Evolutionary conservation across 1,140 invertebrate species (phyloP).

Genomic region (Ips typographus): DNA sequence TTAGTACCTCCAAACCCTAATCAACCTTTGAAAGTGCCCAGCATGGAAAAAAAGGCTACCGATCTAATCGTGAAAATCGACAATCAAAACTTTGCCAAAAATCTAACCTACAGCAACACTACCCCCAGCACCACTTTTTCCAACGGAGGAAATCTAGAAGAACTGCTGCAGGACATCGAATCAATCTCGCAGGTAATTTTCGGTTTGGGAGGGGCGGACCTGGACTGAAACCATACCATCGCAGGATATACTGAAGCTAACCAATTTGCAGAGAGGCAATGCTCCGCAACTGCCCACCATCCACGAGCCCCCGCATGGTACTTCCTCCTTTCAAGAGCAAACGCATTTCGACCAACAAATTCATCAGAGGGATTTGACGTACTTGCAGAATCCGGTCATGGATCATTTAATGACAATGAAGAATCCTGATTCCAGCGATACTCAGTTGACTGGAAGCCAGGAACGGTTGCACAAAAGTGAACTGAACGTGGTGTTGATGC

Average conservation of each 20-base stretch:
- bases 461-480: constrained; percentile 46
- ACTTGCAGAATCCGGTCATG: constrained; percentile 17
- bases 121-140: constrained; percentile 48
- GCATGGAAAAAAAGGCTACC: constrained; percentile 42
- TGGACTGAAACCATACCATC: neutral
- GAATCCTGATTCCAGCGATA: neutral
- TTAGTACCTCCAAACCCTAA: constrained; percentile 36
- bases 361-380: constrained; percentile 9
- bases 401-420: constrained; percentile 10
- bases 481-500: constrained; percentile 50
- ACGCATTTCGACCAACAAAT: neutral
- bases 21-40: constrained; percentile 14
- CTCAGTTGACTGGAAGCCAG: constrained; percentile 9
- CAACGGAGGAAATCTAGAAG: constrained; percentile 54
- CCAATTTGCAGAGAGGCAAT: constrained; percentile 38
- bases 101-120: constrained; percentile 33
- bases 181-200: constrained; percentile 52
- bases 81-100: constrained; percentile 43
- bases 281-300: constrained; percentile 14
- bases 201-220: no score
- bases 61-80: constrained; percentile 50
- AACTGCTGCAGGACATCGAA: constrained; percentile 56
- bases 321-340: neutral
- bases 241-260: constrained; percentile 42
- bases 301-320: constrained; percentile 9